phyloP scores from a whole-genome alignment of 1,140 invertebrate genomes.

The Micrasema longulum region DNA sequence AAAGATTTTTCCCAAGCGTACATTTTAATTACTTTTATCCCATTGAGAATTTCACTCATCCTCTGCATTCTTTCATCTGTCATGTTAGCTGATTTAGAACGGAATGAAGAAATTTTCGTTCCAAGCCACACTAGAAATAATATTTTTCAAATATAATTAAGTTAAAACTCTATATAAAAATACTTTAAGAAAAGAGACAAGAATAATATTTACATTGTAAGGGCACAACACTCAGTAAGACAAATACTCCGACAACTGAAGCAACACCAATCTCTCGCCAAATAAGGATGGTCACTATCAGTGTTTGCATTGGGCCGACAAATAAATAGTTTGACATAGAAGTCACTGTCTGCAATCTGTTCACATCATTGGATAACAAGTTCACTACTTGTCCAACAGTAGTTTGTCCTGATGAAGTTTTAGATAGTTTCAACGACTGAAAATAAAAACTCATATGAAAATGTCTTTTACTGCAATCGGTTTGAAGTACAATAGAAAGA shows the following conservation, averaged over 20 bases:
- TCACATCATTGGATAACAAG: constrained; percentile 76
- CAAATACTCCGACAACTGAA: constrained; percentile 59
- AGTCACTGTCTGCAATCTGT: constrained; percentile 62
- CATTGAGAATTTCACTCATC: constrained; percentile 76
- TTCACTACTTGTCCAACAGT: constrained; percentile 79
- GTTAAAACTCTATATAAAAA: neutral
- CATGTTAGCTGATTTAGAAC: constrained; percentile 66
- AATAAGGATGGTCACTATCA: constrained; percentile 70
- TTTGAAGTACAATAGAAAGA: too few species aligned
- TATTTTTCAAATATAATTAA: neutral
- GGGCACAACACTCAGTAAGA: constrained; percentile 42
- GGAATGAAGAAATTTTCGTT: constrained; percentile 49
- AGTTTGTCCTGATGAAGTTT: constrained; percentile 70
- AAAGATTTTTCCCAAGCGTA: constrained; percentile 72
- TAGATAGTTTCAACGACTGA: constrained; percentile 66
- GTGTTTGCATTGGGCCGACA: constrained; percentile 72
- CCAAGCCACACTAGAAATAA: constrained; percentile 55
- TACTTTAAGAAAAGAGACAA: neutral
- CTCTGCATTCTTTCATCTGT: constrained; percentile 77
- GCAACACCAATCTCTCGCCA: constrained; percentile 70
- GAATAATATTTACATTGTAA: constrained; percentile 43
- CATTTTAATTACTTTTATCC: constrained; percentile 71
- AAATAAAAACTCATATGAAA: constrained; percentile 51
- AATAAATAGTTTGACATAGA: constrained; percentile 65
- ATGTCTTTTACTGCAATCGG: too few species aligned